These are phyloP conservation scores for Aromia moschata DNA, from an alignment of 2,888 invertebrate genomes.

Conservation along the genomic window DNA sequence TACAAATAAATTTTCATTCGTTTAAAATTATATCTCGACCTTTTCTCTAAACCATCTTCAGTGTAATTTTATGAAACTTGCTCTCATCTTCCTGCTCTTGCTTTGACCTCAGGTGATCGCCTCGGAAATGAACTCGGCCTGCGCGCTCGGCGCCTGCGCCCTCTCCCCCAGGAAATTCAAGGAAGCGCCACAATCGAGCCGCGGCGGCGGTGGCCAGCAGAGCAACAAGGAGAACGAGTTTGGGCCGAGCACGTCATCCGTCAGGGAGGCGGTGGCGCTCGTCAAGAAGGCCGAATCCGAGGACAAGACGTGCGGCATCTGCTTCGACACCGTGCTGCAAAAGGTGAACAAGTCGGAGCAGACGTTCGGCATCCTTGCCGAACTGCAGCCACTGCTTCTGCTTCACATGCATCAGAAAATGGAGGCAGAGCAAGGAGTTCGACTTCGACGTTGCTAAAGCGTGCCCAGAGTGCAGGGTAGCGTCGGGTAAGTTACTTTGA, in stretches of 20 bases:
- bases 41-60: no score
- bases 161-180: constrained; percentile 27
- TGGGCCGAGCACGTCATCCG: constrained; percentile 39
- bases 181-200: not conserved
- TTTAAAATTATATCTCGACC: no score
- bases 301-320: constrained; percentile 47
- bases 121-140: not conserved
- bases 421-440: constrained; percentile 48
- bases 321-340: constrained; percentile 44
- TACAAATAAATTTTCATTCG: no score
- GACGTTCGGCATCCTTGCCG: constrained; percentile 47
- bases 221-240: constrained; percentile 22
- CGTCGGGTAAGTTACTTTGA: constrained; percentile 60
- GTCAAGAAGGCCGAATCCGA: constrained; percentile 36
- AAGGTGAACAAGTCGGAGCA: constrained; percentile 39
- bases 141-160: constrained; percentile 29
- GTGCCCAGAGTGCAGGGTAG: constrained; percentile 48
- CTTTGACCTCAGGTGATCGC: no score
- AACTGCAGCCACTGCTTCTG: constrained; percentile 51
- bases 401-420: constrained; percentile 47
- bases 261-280: constrained; percentile 30
- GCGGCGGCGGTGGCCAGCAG: constrained; percentile 2
- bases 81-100: no score
- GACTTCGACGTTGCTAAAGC: constrained; percentile 46
- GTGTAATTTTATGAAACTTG: no score